These are phyloP conservation scores for Adrianichthys oophorus DNA, from an alignment of 2,797 vertebrate species.

Conservation along the genomic window DNA sequence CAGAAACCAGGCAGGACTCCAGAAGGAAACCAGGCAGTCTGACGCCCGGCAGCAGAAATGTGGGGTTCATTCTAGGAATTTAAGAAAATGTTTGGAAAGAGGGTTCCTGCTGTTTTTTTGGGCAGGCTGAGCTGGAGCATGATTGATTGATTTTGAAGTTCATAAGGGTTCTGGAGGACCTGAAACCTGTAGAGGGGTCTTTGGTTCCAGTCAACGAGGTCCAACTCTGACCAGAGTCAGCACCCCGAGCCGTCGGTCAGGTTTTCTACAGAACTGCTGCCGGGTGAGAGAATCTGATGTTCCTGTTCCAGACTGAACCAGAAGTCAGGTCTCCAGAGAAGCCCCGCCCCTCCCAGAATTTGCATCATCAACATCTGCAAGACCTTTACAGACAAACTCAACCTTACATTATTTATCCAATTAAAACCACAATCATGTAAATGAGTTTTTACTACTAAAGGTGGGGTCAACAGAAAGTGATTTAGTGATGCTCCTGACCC, in stretches of 20 bases:
- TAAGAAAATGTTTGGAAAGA: constrained; percentile 11
- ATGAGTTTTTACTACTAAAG: no score
- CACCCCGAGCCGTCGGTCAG: no score
- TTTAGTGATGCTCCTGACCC: no score
- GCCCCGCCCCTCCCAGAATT: neutral
- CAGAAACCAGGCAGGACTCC: constrained; percentile 11
- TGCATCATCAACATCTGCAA: constrained; percentile 5
- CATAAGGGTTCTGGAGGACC: neutral
- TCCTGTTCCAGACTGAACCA: neutral
- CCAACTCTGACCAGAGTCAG: neutral
- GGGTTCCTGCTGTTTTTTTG: constrained; percentile 18
- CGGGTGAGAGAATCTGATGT: no score
- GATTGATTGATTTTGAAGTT: no score
- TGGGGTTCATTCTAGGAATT: constrained; percentile 11
- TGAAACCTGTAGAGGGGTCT: neutral
- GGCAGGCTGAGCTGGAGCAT: constrained; percentile 4
- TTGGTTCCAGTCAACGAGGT: neutral
- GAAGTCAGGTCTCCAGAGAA: constrained; percentile 19
- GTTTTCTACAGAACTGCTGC: no score
- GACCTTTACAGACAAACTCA: neutral
- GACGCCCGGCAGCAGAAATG: constrained; percentile 3
- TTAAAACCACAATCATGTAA: no score
- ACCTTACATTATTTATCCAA: no score
- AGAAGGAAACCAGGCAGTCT: constrained; percentile 9
- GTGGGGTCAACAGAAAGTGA: no score